Base-by-base conservation (phyloP, 2,797 vertebrate genomes). In the Acipenser oxyrinchus region DNA sequence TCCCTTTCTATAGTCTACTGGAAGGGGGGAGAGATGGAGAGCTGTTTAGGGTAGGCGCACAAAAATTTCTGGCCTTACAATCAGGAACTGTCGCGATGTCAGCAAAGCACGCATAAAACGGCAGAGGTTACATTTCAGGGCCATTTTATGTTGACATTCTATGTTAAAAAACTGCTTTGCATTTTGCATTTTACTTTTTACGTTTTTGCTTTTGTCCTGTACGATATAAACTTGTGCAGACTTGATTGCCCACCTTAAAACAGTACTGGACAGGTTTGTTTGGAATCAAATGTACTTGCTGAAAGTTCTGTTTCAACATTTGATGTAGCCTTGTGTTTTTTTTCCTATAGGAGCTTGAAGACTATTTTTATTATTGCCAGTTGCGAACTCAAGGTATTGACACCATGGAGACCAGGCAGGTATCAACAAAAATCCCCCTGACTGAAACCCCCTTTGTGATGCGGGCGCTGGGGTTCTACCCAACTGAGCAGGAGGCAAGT, bases 281-380 rank as follows among this genome's bases (percentile, higher is more conserved):
- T 66, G 10, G 6, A 18, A 66, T 66, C 12, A 49, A 60, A 11
- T 60, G 48, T 58, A 11, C 55, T 18, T 58, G 37, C 37, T 37
- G 37, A 37, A 37, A 37, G 37, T 58, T 58, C 11, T 58, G 11
- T 15, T 10, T 58, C 15, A 48, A 57, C 53, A 51, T 37, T 37
- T 37, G 37, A 37, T 37, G 37, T 60, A 51, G 59, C 10, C 49
- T 68, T 71, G n/a, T 66, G 49, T 55, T 78, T 74, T 23, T 75
- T 53, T 77, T 60, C 69, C 68, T 13, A 8, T 77, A 99, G 97
- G 94, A 95, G 70, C 90, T 98, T 75, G 91, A 98, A 69, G 88
- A 97, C 66, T 93, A 93, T 75, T 99, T 99, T 82, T 96, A 93
- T 78, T 96, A 93, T 4, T 91, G 88, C 12, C 94, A 96, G 85